A percentile compares a stretch with the other conserved stretches of the same genome.
Evolutionary conservation across 1,140 invertebrate species (phyloP).

Genomic region (Ridgeia piscesae): DNA sequence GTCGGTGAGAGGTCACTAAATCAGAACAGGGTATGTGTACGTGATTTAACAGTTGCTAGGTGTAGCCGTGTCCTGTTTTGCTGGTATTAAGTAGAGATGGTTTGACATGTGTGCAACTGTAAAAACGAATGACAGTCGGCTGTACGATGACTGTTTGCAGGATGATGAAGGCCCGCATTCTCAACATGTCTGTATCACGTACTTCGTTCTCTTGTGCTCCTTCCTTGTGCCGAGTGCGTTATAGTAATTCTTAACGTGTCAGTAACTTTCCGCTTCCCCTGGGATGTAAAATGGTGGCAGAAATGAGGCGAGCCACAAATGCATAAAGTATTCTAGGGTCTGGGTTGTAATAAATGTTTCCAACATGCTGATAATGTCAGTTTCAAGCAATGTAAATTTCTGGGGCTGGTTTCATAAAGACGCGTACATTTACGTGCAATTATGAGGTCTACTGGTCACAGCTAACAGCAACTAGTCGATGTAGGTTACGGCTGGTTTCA

Average conservation of each 20-base stretch:
- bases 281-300: too few relatives aligned
- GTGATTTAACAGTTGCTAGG: background rate
- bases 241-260: background rate
- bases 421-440: too few relatives aligned
- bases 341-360: too few relatives aligned
- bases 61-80: background rate
- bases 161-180: constrained; percentile 3
- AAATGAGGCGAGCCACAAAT: too few relatives aligned
- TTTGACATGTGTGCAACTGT: background rate
- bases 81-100: background rate
- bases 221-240: background rate
- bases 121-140: background rate
- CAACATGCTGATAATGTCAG: too few relatives aligned
- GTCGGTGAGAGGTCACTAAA: background rate
- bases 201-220: background rate
- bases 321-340: too few relatives aligned
- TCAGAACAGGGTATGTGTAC: background rate
- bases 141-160: background rate
- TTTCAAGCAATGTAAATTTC: too few relatives aligned
- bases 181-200: background rate
- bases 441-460: too few relatives aligned
- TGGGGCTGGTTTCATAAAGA: too few relatives aligned
- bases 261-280: background rate
- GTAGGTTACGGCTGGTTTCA: too few relatives aligned
- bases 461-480: too few relatives aligned